Percentiles rank a stretch among this genome's conserved stretches.
phyloP scores from a whole-genome alignment of 2,113 vertebrate species.

The Butorides virescens region DNA sequence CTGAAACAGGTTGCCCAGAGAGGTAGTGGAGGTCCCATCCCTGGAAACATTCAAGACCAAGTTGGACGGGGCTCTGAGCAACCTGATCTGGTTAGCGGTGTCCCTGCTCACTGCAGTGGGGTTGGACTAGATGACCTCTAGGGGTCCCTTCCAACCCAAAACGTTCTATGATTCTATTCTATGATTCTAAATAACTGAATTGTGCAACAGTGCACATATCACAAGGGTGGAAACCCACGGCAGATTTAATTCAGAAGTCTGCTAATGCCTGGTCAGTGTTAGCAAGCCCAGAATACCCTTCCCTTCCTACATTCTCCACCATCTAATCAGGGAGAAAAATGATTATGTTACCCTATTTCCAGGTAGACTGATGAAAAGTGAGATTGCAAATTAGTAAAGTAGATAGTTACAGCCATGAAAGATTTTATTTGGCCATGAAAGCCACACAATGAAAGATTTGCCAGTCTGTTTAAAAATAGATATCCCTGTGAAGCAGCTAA shows the following conservation, averaged over 20 bases:
- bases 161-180: neutral
- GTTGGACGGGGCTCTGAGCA: neutral
- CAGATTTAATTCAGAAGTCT: constrained; percentile 54
- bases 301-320: neutral
- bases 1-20: neutral
- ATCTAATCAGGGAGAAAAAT: constrained; percentile 38
- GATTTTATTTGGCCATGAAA: too few species aligned
- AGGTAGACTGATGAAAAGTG: constrained; percentile 30
- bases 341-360: constrained; percentile 45
- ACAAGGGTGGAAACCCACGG: constrained; percentile 7
- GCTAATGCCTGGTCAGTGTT: constrained; percentile 22
- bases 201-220: neutral
- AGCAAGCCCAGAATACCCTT: constrained; percentile 48
- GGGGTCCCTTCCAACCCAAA: neutral
- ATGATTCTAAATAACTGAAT: constrained; percentile 1
- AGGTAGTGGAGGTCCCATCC: neutral
- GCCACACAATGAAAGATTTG: neutral
- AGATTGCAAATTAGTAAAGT: constrained; percentile 41
- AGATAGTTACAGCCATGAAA: neutral
- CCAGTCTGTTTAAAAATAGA: constrained; percentile 7
- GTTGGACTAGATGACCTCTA: neutral
- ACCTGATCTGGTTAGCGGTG: neutral
- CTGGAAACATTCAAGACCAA: neutral
- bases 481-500: neutral
- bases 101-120: neutral